A percentile compares a stretch with the other conserved stretches of the same genome.
Conservation (phyloP, 2,888 invertebrate genomes). For the Camptogramma bilineatum region DNA sequence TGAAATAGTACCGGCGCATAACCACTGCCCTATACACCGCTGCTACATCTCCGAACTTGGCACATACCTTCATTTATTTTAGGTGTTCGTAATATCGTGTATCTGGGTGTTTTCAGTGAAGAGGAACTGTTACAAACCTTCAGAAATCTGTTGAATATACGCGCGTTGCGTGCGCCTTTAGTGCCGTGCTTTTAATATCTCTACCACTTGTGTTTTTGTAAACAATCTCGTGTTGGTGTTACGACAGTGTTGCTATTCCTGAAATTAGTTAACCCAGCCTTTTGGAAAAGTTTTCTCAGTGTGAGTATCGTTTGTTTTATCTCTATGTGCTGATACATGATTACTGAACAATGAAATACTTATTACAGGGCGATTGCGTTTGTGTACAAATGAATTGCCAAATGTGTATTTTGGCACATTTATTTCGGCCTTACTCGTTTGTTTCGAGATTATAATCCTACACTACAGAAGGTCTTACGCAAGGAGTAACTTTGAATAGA, state of each 20-base stretch:
- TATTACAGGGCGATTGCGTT: conserved; percentile 18
- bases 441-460: conserved; percentile 18
- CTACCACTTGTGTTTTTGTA: conserved; percentile 43
- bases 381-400: conserved; percentile 26
- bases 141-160: conserved; percentile 3
- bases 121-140: conserved; percentile 31
- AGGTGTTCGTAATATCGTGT: conserved; percentile 40
- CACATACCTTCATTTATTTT: conserved; percentile 57
- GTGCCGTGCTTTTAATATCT: conserved; percentile 34
- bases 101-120: conserved; percentile 31
- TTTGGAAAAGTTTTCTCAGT: conserved; percentile 22
- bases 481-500: conserved; percentile 22
- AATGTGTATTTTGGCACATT: conserved; percentile 24
- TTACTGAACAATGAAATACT: conserved; percentile 15
- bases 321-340: conserved; percentile 16
- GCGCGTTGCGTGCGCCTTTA: conserved; percentile 25
- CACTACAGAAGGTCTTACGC: conserved; percentile 20
- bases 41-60: conserved; percentile 62
- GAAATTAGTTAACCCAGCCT: conserved; percentile 21
- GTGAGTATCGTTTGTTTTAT: conserved; percentile 26
- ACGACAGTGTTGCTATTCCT: conserved; percentile 34
- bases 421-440: conserved; percentile 24
- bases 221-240: conserved; percentile 42
- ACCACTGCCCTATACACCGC: conserved; percentile 66
- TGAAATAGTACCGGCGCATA: conserved; percentile 75